Evolutionary conservation across 1,140 invertebrate genomes (phyloP).

Genomic region (Caenorhabditis latens): DNA sequence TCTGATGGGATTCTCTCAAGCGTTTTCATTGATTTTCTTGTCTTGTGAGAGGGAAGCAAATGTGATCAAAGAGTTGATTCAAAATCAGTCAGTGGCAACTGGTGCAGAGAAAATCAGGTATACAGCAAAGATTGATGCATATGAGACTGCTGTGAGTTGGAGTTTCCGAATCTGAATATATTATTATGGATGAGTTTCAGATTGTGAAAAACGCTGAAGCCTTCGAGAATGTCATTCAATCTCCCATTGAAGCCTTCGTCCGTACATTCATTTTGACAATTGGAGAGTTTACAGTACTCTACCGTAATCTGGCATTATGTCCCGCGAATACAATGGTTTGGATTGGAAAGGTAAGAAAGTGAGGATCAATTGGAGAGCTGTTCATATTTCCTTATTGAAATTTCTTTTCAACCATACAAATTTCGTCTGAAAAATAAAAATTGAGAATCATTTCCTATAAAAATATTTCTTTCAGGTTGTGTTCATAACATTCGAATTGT

Average conservation of each 20-base stretch:
- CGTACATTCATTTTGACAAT: conserved; percentile 98
- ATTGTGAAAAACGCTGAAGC: conserved; percentile 33
- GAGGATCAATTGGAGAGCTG: too few relatives aligned
- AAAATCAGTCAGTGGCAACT: not conserved
- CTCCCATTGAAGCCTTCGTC: conserved; percentile 91
- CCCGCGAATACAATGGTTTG: conserved; percentile 64
- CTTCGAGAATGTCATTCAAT: conserved; percentile 78
- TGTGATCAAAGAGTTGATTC: not conserved
- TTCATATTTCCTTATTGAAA: too few relatives aligned
- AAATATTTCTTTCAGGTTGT: conserved; percentile 82
- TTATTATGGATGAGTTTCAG: not conserved
- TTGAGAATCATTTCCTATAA: not conserved
- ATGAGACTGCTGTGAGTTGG: conserved; percentile 28
- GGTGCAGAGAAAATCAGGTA: not conserved
- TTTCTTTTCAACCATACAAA: too few relatives aligned
- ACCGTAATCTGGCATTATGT: conserved; percentile 84
- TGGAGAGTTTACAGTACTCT: conserved; percentile 94
- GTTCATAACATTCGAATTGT: conserved; percentile 95
- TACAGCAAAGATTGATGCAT: not conserved
- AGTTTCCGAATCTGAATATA: not conserved
- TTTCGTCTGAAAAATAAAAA: too few relatives aligned
- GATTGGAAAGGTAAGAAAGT: conserved; percentile 64
- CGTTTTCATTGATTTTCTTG: conserved; percentile 90
- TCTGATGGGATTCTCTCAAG: conserved; percentile 97
- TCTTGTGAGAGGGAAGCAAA: conserved; percentile 82